These are phyloP conservation scores for Brachionus sp. DNA, from an alignment of 1,140 invertebrate species.

Conservation along the genomic window DNA sequence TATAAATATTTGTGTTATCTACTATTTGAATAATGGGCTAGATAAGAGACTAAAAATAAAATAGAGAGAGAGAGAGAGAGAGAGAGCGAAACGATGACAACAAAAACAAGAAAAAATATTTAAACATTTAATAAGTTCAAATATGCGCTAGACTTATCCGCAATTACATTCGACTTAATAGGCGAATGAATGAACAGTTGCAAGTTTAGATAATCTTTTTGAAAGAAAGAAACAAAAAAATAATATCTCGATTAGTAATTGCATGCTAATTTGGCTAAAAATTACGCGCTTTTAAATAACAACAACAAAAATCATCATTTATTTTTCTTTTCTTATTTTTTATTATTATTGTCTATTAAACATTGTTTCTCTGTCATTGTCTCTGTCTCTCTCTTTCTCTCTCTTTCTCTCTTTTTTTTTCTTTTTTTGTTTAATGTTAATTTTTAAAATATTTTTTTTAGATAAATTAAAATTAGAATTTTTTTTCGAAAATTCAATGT, in stretches of 20 bases:
- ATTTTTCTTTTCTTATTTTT: neutral
- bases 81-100: slow-evolving; percentile 4
- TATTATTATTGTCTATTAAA: neutral
- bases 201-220: slow-evolving; percentile 37
- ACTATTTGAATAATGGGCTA: slow-evolving; percentile 12
- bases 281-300: slow-evolving; percentile 37
- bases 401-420: too few relatives aligned
- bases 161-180: neutral
- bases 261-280: neutral
- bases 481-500: neutral
- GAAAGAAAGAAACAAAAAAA: neutral
- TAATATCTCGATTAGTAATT: neutral
- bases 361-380: neutral
- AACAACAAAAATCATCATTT: neutral
- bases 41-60: neutral
- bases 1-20: slow-evolving; percentile 42
- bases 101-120: neutral
- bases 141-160: neutral
- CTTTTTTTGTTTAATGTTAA: neutral
- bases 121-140: slow-evolving; percentile 40
- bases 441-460: neutral
- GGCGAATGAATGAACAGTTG: neutral
- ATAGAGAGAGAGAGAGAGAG: too few relatives aligned
- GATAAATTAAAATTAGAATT: neutral
- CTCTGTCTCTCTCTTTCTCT: too few relatives aligned